Conservation (phyloP, 2,113 vertebrate genomes). For the Atlantisia rogersi region DNA sequence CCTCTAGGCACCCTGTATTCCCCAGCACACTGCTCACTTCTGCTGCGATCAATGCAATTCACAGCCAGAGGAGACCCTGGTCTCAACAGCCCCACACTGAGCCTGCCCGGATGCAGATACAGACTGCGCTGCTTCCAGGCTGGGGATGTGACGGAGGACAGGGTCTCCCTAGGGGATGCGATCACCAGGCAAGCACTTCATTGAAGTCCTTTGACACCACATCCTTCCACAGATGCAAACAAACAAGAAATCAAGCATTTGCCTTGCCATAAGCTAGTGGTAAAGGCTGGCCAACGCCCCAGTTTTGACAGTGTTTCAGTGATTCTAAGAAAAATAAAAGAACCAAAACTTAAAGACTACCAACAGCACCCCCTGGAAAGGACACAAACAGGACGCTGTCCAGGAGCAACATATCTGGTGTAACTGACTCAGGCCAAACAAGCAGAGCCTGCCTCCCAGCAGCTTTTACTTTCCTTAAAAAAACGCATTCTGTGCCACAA, state of each 20-base stretch:
- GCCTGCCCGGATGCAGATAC: background rate
- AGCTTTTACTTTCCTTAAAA: background rate
- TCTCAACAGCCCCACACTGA: background rate
- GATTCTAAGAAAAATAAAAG: background rate
- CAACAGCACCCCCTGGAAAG: background rate
- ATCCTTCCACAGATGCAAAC: background rate
- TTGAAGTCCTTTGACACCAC: background rate
- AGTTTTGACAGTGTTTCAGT: background rate
- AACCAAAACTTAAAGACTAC: background rate
- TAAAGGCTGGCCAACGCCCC: background rate
- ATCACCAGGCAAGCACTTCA: background rate
- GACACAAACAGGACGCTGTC: no score
- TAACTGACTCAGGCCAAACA: background rate
- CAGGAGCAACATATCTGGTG: background rate
- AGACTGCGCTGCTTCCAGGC: background rate
- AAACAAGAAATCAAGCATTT: rapidly evolving
- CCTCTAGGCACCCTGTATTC: background rate
- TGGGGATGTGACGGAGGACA: background rate
- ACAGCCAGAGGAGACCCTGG: background rate
- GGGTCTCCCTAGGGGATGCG: background rate
- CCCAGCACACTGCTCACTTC: background rate
- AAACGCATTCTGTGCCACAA: background rate
- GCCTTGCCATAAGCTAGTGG: background rate
- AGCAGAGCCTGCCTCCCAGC: background rate
- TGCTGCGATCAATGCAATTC: background rate